Conservation (phyloP, 64 coral and sea anemone genomes). For the Platygyra sinensis region DNA sequence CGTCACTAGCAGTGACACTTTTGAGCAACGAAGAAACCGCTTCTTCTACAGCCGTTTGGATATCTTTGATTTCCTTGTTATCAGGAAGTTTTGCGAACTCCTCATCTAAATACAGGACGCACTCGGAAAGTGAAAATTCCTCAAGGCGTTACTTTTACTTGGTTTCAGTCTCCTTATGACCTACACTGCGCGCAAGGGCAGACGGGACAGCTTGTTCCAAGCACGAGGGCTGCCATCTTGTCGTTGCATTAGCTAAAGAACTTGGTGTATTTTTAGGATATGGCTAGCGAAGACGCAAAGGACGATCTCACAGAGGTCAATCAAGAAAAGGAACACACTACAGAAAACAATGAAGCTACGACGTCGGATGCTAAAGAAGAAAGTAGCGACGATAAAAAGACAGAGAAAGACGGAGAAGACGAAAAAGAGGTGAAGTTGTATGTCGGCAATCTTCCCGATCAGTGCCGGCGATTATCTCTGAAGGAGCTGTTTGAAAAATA, state of each 20-base stretch:
- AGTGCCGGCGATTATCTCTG: slow-evolving; percentile 70
- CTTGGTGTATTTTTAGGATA: not conserved
- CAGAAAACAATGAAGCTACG: slow-evolving; percentile 9
- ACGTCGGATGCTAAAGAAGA: slow-evolving; percentile 31
- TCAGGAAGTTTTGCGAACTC: slow-evolving; percentile 5
- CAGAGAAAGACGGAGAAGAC: slow-evolving; percentile 4
- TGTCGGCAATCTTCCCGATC: slow-evolving; percentile 91
- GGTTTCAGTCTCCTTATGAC: not conserved
- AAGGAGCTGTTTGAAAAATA: slow-evolving; percentile 82
- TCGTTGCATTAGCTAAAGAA: not conserved
- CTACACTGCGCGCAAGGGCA: not conserved
- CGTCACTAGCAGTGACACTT: not conserved
- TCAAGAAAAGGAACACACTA: slow-evolving; percentile 22
- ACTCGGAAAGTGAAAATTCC: not conserved
- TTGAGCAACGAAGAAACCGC: not conserved
- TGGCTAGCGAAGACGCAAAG: slow-evolving; percentile 36
- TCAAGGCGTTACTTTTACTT: not conserved
- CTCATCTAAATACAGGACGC: slow-evolving; percentile 9
- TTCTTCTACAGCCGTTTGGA: slow-evolving; percentile 10
- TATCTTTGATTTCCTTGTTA: not conserved
- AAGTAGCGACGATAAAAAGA: slow-evolving; percentile 9
- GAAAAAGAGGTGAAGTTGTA: slow-evolving; percentile 90
- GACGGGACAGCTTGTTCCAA: not conserved
- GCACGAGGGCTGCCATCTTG: not conserved
- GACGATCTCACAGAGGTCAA: not conserved